A percentile compares a stretch with the other conserved stretches of the same genome.
Evolutionary conservation across 2,888 invertebrate genomes (phyloP).

Genomic region (Brassicogethes aeneus): DNA sequence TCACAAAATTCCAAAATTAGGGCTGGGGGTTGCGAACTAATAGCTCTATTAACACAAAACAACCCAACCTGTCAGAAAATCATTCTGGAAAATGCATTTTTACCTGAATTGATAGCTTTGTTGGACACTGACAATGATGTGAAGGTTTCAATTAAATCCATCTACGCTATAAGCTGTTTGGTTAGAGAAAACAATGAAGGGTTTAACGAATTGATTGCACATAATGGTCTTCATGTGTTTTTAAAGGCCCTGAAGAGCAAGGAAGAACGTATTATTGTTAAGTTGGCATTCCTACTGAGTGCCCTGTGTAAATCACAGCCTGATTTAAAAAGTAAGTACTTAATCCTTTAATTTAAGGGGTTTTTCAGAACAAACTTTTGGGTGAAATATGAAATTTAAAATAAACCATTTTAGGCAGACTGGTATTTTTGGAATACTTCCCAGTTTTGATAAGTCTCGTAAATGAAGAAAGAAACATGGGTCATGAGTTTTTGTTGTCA

Average conservation of each 20-base stretch:
- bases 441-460: conserved; percentile 28
- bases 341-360: too few species aligned
- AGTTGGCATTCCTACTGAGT: conserved; percentile 63
- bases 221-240: conserved; percentile 60
- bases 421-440: conserved; percentile 29
- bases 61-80: conserved; percentile 72
- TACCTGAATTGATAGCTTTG: conserved; percentile 54
- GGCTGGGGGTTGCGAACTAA: conserved; percentile 54
- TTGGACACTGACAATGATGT: conserved; percentile 49
- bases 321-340: conserved; percentile 51
- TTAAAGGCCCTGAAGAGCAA: conserved; percentile 49
- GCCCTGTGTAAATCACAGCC: conserved; percentile 48
- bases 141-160: conserved; percentile 55
- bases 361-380: too few species aligned
- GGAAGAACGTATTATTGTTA: conserved; percentile 54
- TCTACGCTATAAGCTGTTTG: conserved; percentile 76
- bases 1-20: conserved; percentile 54
- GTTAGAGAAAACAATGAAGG: conserved; percentile 55
- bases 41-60: conserved; percentile 78
- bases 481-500: conserved; percentile 46
- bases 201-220: conserved; percentile 49
- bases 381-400: too few species aligned
- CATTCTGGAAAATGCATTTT: conserved; percentile 55
- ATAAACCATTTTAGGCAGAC: conserved; percentile 25
- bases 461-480: conserved; percentile 24